Evolutionary conservation across 2,888 invertebrate genomes (phyloP), one percentile per base, ranked within the genome.

Genomic region (Drosophila suboccidentalis): DNA sequence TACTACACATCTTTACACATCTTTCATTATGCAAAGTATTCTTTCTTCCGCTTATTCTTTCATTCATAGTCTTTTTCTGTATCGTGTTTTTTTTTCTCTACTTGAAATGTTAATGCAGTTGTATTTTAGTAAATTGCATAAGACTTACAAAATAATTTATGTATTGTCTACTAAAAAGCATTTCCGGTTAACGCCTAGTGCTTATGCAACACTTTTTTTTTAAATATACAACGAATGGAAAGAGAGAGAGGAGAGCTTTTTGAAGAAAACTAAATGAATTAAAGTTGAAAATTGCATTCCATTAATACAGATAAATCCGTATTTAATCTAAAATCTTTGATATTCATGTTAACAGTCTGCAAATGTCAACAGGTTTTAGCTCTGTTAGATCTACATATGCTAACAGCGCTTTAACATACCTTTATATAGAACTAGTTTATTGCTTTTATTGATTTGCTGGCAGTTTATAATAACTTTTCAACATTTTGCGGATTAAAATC

Each of bases 21-120:
- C 78, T 67, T 65, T 67, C 71, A 75, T 79, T 71, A 78, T 78
- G 75, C 74, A 63, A 47, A 53, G 54, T 73, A 55, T 58, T 47
- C 60, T 29, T 60, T 4, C 50, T 43, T 58, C 47, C 58, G 36
- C 29, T 58, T 13, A 13, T 29, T 26, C 9, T 32, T 41, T 32
- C 39, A 41, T 59, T 29, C 36, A 9, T 15, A 11, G 19, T 51
- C 46, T 15, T 32, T 41, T 32, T 11, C 29, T 29, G 29, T 17
- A n/a, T 49, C 38, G 17, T 26, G 19, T 11, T 19, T 22, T 22
- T 2, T 32, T 11, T 4, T 19, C 15, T 43, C 41, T 41, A 46
- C 69, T 64, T 38, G 44, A 61, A 29, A 47, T 64, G 47, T 65
- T 55, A 78, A 79, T 77, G 80, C 70, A 64, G 36, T 64, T 47